Evolutionary conservation across 2,797 vertebrate genomes (phyloP).

Genomic region (Cuculus canorus): DNA sequence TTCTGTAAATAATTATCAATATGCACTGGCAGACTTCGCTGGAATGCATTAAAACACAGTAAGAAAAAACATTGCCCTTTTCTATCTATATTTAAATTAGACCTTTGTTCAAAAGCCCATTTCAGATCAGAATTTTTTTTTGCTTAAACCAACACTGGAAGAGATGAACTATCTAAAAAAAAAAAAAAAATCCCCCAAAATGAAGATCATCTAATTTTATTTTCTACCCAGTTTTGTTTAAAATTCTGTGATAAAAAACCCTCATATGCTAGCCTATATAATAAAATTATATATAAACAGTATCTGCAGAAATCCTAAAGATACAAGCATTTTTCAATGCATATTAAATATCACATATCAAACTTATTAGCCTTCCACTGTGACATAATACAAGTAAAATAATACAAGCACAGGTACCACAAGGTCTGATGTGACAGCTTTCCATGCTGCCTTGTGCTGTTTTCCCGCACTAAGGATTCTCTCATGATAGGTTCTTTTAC

Average conservation of each 20-base stretch:
- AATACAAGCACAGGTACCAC: background rate
- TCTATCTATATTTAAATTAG: constrained; percentile 68
- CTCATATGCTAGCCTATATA: background rate
- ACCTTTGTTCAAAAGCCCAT: constrained; percentile 47
- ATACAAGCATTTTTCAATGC: background rate
- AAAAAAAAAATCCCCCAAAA: constrained; percentile 9
- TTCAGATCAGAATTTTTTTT: constrained; percentile 27
- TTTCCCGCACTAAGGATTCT: background rate
- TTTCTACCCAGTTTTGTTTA: constrained; percentile 32
- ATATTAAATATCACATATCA: background rate
- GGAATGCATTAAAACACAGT: constrained; percentile 25
- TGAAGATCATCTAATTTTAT: constrained; percentile 30
- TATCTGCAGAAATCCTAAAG: constrained; percentile 3
- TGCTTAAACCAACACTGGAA: constrained; percentile 45
- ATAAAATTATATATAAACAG: background rate
- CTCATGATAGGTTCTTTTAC: background rate
- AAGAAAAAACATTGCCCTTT: constrained; percentile 48
- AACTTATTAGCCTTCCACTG: background rate
- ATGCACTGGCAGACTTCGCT: background rate
- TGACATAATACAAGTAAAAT: background rate
- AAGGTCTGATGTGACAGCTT: background rate
- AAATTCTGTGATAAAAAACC: constrained; percentile 23
- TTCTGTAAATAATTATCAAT: constrained; percentile 20
- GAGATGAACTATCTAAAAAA: constrained; percentile 34
- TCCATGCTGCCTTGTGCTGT: background rate